Base-by-base conservation (phyloP, 2,888 invertebrate species). In the Lepidochrysops patricia region DNA sequence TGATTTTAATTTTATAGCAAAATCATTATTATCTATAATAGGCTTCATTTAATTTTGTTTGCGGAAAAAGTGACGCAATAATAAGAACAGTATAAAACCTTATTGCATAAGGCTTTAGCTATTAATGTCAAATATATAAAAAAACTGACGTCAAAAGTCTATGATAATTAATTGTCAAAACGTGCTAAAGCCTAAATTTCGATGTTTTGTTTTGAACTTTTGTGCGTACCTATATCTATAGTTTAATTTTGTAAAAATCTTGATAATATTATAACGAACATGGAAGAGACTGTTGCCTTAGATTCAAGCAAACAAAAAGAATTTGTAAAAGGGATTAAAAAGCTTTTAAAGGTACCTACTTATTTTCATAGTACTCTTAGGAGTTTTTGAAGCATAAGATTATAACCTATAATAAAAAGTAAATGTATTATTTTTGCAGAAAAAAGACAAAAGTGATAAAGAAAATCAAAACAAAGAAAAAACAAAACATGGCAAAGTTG, bases 271-370 rank as follows among this genome's bases (percentile, higher is more conserved):
- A 15, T 60, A 54, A n/a, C 19, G 56, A 62, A 58, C 63, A 89
- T 89, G 89, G 86, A 87, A 70, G 86, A 89, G 73, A 87, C 78
- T 64, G 86, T 91, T 50, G 88, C 91, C 4, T 74, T 91, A 70
- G 85, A 90, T 64, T 84, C 89, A 56, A 81, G 70, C 34, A 83
- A 90, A 66, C 90, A 91, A 68, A 90, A 83, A 63, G 79, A 88
- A 64, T 91, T 91, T 71, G 77, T 84, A 4, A 89, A 85, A 71
- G 89, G 90, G 58, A 80, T 91, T 7, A 91, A 91, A 69, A 89
- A 90, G 65, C 70, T 88, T 48, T 78, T 91, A 52, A 84, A 90
- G 79, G 91, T 91, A 76, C 12, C 60, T 60, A 15, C 61, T 62
- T 59, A 34, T 35, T 58, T 48, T 48, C 7, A 26, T 26, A 13